Conservation (phyloP, 1,140 invertebrate genomes). For the Eurytemora carolleeae region DNA sequence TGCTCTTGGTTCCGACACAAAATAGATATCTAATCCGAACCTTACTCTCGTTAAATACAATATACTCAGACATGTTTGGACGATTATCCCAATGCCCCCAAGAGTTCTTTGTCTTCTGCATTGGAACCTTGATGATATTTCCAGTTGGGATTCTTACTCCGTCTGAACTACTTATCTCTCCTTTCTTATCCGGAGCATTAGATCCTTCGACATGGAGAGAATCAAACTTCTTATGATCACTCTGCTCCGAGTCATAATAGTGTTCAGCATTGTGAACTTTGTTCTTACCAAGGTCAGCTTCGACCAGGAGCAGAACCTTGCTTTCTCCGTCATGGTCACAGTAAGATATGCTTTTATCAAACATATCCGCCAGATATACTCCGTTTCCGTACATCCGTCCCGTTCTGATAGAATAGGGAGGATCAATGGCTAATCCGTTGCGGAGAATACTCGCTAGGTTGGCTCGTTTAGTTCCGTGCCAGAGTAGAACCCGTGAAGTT, state of each 20-base stretch:
- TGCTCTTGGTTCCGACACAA: no score
- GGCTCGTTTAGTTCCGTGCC: conserved; percentile 27
- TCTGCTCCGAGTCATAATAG: background rate
- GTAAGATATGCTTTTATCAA: background rate
- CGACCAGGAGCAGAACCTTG: background rate
- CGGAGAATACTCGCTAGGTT: conserved; percentile 28
- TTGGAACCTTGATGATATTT: background rate
- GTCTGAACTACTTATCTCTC: background rate
- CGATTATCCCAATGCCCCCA: background rate
- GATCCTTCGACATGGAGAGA: background rate
- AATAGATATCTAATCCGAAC: background rate
- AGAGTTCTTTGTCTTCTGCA: background rate
- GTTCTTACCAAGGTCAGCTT: background rate
- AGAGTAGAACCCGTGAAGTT: conserved; percentile 26
- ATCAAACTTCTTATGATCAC: background rate
- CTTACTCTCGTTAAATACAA: background rate
- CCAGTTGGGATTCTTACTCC: background rate
- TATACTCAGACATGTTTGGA: no score
- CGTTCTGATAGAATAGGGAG: conserved; percentile 24
- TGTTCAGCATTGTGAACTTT: no score
- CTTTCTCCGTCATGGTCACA: conserved; percentile 19
- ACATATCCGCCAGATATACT: conserved; percentile 12
- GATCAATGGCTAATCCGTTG: conserved; percentile 25
- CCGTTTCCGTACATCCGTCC: conserved; percentile 25
- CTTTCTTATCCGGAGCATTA: background rate